Conservation (phyloP, 2,113 vertebrate genomes). For the Pedionomus torquatus region DNA sequence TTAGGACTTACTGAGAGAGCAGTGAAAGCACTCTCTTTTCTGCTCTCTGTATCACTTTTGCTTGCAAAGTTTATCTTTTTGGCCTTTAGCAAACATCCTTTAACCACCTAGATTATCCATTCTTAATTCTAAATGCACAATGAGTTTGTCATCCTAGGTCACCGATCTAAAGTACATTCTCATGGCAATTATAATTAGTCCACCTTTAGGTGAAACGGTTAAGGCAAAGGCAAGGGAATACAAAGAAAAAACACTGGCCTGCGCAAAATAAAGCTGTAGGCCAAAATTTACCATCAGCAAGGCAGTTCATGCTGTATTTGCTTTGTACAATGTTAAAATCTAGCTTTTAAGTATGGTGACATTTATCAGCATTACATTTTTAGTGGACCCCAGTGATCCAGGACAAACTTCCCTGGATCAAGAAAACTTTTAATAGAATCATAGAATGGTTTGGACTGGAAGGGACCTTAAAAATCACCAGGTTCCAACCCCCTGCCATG, state of each 20-base stretch:
- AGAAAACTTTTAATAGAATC: not conserved
- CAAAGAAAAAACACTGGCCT: not conserved
- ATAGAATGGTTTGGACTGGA: not conserved
- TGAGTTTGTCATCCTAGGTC: not conserved
- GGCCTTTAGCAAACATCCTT: not conserved
- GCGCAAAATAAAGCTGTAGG: not conserved
- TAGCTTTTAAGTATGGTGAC: too few relatives aligned
- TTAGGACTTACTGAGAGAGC: not conserved
- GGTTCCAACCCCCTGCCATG: not conserved
- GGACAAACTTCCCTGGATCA: not conserved
- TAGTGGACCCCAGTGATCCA: not conserved
- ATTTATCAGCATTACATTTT: not conserved
- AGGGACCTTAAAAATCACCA: not conserved
- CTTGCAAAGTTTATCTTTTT: not conserved
- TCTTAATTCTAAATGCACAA: not conserved
- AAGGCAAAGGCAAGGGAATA: not conserved
- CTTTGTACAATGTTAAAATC: not conserved
- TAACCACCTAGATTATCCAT: not conserved
- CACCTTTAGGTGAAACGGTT: not conserved
- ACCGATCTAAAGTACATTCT: not conserved
- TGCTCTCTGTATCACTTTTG: not conserved
- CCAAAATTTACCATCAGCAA: not conserved
- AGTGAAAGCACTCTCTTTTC: not conserved
- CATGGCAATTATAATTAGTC: not conserved
- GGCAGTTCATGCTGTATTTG: not conserved